phyloP scores from a whole-genome alignment of 2,888 invertebrate genomes.

The Dromius quadrimaculatus region DNA sequence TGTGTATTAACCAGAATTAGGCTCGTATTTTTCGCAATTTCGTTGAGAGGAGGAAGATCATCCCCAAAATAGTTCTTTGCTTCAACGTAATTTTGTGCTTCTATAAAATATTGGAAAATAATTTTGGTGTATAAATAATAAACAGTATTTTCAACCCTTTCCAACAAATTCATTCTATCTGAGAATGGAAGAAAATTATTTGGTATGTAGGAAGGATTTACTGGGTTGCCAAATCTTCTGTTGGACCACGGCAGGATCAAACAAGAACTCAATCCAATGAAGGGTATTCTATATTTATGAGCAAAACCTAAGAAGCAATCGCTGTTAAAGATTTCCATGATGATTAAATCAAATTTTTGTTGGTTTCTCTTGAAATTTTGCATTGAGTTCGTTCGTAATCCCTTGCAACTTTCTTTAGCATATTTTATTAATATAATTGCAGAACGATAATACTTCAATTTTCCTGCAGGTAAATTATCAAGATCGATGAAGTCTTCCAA shows the following conservation, averaged over 20 bases:
- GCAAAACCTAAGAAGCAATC: constrained; percentile 30
- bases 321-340: constrained; percentile 52
- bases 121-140: constrained; percentile 44
- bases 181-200: constrained; percentile 63
- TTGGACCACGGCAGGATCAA: constrained; percentile 66
- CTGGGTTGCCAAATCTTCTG: constrained; percentile 64
- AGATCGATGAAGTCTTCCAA: too few species aligned
- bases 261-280: constrained; percentile 67
- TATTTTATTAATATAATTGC: not conserved
- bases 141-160: constrained; percentile 58
- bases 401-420: constrained; percentile 54
- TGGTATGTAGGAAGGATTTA: constrained; percentile 65
- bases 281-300: constrained; percentile 63
- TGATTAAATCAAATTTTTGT: constrained; percentile 37
- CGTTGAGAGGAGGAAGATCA: constrained; percentile 59
- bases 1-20: constrained; percentile 68
- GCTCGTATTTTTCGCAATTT: constrained; percentile 65
- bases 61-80: constrained; percentile 56
- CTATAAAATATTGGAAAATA: constrained; percentile 52
- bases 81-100: constrained; percentile 49
- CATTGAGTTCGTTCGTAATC: constrained; percentile 61
- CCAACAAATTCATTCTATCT: constrained; percentile 58
- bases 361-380: constrained; percentile 52
- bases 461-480: too few species aligned
- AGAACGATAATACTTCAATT: too few species aligned